A percentile compares a stretch with the other conserved stretches of the same genome.
phyloP scores from a whole-genome alignment of 2,797 vertebrate species.

The Macroramphosus scolopax region DNA sequence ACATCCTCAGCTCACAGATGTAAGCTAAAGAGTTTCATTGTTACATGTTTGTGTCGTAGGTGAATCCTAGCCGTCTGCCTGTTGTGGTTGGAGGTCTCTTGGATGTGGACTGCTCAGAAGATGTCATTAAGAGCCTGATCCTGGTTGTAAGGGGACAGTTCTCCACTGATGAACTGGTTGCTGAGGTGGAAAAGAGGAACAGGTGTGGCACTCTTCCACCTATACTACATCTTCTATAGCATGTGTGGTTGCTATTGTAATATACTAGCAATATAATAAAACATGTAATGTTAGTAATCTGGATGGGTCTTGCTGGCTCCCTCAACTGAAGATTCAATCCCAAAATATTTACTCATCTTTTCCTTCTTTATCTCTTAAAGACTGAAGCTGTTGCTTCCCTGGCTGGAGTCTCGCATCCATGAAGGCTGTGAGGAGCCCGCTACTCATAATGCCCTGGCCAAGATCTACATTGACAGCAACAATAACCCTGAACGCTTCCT shows the following conservation, averaged over 20 bases:
- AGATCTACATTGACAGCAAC: slow-evolving; percentile 99
- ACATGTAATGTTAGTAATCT: too few relatives aligned
- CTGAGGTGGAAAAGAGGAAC: slow-evolving; percentile 98
- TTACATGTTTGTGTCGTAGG: slow-evolving; percentile 66
- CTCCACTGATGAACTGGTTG: slow-evolving; percentile 97
- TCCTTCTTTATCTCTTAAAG: slow-evolving; percentile 65
- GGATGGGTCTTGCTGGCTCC: too few relatives aligned
- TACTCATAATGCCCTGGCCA: slow-evolving; percentile 96
- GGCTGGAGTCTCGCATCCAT: slow-evolving; percentile 97
- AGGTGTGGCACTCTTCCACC: slow-evolving; percentile 74
- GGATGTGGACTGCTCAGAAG: slow-evolving; percentile 98
- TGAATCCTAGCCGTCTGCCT: slow-evolving; percentile 96
- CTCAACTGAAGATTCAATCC: too few relatives aligned
- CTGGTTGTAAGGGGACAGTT: slow-evolving; percentile 97
- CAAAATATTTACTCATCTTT: too few relatives aligned
- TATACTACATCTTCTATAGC: not conserved
- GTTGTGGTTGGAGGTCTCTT: slow-evolving; percentile 95
- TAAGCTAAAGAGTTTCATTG: not conserved
- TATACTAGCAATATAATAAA: not conserved
- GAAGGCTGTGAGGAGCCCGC: slow-evolving; percentile 97
- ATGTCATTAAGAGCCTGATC: slow-evolving; percentile 98
- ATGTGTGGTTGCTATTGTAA: not conserved
- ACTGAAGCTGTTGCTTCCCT: slow-evolving; percentile 94
- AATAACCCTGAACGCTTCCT: slow-evolving; percentile 98
- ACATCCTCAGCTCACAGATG: not conserved